phyloP scores from a whole-genome alignment of 2,888 invertebrate genomes.

The Mesochorus sp. region DNA sequence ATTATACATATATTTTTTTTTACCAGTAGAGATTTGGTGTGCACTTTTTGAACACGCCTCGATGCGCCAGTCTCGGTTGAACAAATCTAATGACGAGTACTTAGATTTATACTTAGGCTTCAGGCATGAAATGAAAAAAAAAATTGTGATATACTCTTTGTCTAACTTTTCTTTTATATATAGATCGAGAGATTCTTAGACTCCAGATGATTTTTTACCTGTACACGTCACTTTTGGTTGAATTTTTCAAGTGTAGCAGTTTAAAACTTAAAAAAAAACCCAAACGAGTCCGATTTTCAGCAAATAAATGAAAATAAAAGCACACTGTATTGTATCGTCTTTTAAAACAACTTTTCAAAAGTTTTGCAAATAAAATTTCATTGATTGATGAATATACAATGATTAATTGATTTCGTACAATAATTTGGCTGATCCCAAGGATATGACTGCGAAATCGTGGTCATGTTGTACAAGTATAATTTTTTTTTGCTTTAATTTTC shows the following conservation, averaged over 20 bases:
- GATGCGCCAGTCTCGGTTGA: slow-evolving; percentile 28
- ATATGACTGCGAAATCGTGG: slow-evolving; percentile 46
- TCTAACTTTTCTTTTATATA: background rate
- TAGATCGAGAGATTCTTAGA: too few relatives aligned
- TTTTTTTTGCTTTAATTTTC: slow-evolving; percentile 24
- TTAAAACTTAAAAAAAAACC: too few relatives aligned
- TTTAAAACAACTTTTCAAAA: too few relatives aligned
- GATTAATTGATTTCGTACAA: slow-evolving; percentile 5
- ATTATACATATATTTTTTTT: slow-evolving; percentile 11
- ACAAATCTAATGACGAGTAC: background rate
- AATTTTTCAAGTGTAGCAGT: too few relatives aligned
- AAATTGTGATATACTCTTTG: background rate
- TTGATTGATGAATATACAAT: background rate
- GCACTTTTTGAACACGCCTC: slow-evolving; percentile 7
- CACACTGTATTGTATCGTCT: too few relatives aligned
- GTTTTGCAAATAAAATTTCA: too few relatives aligned
- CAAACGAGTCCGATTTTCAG: too few relatives aligned
- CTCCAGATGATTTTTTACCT: background rate
- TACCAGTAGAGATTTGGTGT: background rate
- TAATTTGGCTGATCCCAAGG: slow-evolving; percentile 24
- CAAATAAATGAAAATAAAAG: too few relatives aligned
- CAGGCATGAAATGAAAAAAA: background rate
- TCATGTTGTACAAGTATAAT: slow-evolving; percentile 12
- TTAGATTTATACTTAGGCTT: too few relatives aligned
- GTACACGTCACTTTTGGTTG: background rate